These are phyloP conservation scores for Aethina tumida DNA, from an alignment of 1,140 invertebrate species.

Conservation along the genomic window DNA sequence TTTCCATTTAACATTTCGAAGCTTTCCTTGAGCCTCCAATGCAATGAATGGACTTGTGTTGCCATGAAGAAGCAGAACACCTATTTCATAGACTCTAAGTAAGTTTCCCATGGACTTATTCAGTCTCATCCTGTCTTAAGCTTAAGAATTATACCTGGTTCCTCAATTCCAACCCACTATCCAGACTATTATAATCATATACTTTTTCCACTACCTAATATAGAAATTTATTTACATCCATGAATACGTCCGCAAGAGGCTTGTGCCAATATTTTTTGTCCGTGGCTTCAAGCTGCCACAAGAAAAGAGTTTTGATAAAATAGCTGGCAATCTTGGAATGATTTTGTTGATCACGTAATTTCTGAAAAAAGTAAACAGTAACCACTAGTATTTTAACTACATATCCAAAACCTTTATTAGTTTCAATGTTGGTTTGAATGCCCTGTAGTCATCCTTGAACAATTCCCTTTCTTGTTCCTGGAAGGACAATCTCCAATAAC, in stretches of 20 bases:
- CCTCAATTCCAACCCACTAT: no score
- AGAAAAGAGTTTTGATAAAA: conserved; percentile 42
- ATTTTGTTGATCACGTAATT: conserved; percentile 36
- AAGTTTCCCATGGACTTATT: no score
- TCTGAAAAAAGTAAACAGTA: conserved; percentile 31
- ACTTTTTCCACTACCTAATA: no score
- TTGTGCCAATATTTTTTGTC: conserved; percentile 33
- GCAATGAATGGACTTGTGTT: no score
- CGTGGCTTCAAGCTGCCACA: conserved; percentile 33
- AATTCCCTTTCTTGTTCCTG: conserved; percentile 30
- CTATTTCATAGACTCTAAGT: no score
- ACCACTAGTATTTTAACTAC: conserved; percentile 26
- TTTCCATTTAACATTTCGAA: no score
- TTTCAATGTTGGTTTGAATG: conserved; percentile 24
- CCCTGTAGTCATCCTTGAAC: conserved; percentile 9
- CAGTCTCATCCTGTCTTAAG: no score
- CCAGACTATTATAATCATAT: conserved; percentile 33
- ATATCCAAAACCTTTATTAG: conserved; percentile 30
- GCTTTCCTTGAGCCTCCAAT: no score
- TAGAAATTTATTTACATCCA: conserved; percentile 31
- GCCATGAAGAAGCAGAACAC: no score
- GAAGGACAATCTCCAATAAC: conserved; percentile 30
- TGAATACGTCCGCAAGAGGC: conserved; percentile 35
- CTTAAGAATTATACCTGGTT: no score
- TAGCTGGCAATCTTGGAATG: conserved; percentile 41